Base-by-base conservation (phyloP, 1,140 invertebrate genomes). In the Drosophila cardini region DNA sequence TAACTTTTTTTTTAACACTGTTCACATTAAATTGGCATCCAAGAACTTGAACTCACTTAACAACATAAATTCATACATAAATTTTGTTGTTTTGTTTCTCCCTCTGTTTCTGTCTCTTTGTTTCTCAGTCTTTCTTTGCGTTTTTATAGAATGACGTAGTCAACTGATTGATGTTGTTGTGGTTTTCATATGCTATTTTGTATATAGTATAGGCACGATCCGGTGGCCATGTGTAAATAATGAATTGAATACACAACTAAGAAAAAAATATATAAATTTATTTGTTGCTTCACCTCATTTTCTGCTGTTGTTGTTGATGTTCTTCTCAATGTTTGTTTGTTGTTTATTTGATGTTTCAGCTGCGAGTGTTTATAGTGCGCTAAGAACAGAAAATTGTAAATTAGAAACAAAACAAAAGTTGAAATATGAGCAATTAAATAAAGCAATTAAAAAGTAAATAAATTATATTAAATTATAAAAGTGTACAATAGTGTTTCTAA, bases 11-110 rank as follows among this genome's bases (percentile, higher is more conserved):
- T 42, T 16, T 26, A 4, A 26, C 21, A 21, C 56, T 55, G 78
- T 68, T 70, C 78, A 50, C 78, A 74, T 82, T 62, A 63, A 69
- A 69, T 45, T 57, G 60, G 46, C 45, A 57, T 58, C 50, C 83
- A 86, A 86, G 83, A 86, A 83, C 83, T 86, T 86, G 83, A 86
- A 89, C 84, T 52, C 64, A 53, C 67, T 60, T 71, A 73, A 62
- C 79, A 65, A 55, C 61, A 60, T n/a, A n/a, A n/a, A 55, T 53
- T 60, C 71, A 15, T 40, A 45, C 58, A 46, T 18, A n/a, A 62
- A 70, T 68, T 58, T 72, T 45, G n/a, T 56, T 34, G 18, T 68
- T 80, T 68, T 80, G 61, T 80, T 68, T 74, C 60, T 38, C 38
- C 46, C 50, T 74, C 61, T 67, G 56, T 64, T 38, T 65, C 72